A percentile compares a stretch with the other conserved stretches of the same genome.
Conservation (phyloP, 2,888 invertebrate species). For the Hymenopus coronatus region DNA sequence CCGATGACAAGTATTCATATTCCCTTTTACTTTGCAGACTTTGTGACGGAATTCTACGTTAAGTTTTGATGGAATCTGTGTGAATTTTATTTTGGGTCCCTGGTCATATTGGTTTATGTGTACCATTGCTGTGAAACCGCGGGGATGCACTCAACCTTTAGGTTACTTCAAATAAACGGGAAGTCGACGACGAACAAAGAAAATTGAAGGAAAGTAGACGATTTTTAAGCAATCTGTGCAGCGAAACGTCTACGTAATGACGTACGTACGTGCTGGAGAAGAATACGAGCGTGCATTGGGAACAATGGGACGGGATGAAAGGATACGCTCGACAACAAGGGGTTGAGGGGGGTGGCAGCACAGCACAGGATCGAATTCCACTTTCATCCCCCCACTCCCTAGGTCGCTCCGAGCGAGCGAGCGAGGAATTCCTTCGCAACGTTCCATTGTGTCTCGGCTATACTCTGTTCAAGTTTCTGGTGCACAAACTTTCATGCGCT, state of each 20-base stretch:
- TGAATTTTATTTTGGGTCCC: too few species aligned
- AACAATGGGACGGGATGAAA: constrained; percentile 19
- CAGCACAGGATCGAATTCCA: constrained; percentile 29
- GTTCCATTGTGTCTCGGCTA: not conserved
- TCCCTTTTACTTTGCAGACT: too few species aligned
- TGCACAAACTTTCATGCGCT: not conserved
- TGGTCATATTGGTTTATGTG: too few species aligned
- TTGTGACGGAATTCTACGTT: too few species aligned
- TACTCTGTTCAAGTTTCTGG: not conserved
- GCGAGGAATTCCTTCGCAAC: not conserved
- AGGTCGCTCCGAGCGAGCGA: too few species aligned
- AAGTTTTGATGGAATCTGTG: too few species aligned
- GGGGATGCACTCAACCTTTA: too few species aligned
- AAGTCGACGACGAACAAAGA: too few species aligned
- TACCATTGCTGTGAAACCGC: too few species aligned
- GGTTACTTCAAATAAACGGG: too few species aligned
- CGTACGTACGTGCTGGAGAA: not conserved
- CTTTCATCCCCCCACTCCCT: constrained; percentile 24
- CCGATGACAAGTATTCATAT: too few species aligned
- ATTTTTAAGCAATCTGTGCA: constrained; percentile 2
- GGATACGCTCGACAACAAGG: constrained; percentile 20
- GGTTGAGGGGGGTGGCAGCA: not conserved
- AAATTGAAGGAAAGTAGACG: not conserved
- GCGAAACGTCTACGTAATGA: not conserved
- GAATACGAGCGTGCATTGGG: constrained; percentile 15